phyloP scores from a whole-genome alignment of 2,113 vertebrate species.

The Chamaetylas fuelleborni region DNA sequence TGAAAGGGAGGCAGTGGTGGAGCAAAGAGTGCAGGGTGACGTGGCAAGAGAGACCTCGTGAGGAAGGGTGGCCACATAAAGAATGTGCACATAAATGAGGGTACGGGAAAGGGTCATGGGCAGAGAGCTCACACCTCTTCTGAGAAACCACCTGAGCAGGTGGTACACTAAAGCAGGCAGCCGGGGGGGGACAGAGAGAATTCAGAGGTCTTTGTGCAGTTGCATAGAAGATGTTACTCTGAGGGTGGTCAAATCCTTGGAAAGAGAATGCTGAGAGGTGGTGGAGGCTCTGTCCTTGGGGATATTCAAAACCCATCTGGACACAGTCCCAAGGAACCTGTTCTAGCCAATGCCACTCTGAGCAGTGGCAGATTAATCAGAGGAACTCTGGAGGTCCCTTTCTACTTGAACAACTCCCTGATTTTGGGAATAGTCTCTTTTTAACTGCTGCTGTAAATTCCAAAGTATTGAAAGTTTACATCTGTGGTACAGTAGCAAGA shows the following conservation, averaged over 20 bases:
- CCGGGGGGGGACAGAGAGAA: background rate
- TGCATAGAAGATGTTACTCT: background rate
- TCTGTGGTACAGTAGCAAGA: background rate
- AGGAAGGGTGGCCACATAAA: background rate
- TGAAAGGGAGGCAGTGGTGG: background rate
- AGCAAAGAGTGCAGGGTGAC: background rate
- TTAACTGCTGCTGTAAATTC: background rate
- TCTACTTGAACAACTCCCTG: background rate
- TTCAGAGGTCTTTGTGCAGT: background rate
- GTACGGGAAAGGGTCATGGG: background rate
- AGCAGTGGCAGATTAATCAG: background rate
- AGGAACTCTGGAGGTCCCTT: background rate
- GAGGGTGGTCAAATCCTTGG: background rate
- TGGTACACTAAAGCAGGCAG: background rate
- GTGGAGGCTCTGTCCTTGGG: background rate
- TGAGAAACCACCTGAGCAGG: background rate
- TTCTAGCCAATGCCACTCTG: background rate
- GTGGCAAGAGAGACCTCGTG: background rate
- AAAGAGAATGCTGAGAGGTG: background rate
- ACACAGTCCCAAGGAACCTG: background rate
- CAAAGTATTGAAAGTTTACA: background rate
- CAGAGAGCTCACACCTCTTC: fast-evolving
- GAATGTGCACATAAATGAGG: fast-evolving
- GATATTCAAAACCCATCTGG: background rate
- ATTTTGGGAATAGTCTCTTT: background rate